Evolutionary conservation across 2,113 vertebrate genomes (phyloP).

Genomic region (Conger conger): DNA sequence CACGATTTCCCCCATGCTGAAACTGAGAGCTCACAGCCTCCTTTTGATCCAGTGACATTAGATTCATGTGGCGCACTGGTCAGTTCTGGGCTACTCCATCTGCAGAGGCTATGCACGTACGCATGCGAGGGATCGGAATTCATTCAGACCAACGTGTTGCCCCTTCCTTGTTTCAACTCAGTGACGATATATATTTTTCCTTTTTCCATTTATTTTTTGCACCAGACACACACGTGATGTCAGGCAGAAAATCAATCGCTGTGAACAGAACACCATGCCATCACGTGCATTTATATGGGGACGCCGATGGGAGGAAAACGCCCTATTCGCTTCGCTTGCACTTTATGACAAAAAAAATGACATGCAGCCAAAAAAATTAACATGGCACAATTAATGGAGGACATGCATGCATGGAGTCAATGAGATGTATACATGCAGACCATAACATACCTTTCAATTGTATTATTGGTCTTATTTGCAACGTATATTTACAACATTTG

Average conservation of each 20-base stretch:
- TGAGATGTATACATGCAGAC: background rate
- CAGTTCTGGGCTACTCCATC: background rate
- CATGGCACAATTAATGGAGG: background rate
- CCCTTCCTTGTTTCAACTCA: background rate
- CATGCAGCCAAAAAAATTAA: background rate
- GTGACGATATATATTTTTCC: background rate
- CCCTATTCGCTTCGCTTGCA: background rate
- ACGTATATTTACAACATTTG: background rate
- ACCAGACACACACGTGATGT: background rate
- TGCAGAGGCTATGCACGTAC: background rate
- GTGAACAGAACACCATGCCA: background rate
- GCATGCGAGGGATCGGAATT: background rate
- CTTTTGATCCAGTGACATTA: background rate
- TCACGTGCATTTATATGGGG: conserved; percentile 2
- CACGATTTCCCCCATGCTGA: background rate
- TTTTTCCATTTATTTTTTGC: background rate
- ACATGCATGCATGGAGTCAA: background rate
- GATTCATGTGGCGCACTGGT: background rate
- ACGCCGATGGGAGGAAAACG: conserved; percentile 1
- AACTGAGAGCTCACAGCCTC: background rate
- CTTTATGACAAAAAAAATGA: background rate
- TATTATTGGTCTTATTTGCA: background rate
- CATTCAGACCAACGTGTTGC: conserved; percentile 2
- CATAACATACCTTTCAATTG: background rate
- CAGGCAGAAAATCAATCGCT: conserved; percentile 2